A percentile compares a stretch with the other conserved stretches of the same genome.
phyloP scores from a whole-genome alignment of 2,113 vertebrate species.

The Calonectris borealis region DNA sequence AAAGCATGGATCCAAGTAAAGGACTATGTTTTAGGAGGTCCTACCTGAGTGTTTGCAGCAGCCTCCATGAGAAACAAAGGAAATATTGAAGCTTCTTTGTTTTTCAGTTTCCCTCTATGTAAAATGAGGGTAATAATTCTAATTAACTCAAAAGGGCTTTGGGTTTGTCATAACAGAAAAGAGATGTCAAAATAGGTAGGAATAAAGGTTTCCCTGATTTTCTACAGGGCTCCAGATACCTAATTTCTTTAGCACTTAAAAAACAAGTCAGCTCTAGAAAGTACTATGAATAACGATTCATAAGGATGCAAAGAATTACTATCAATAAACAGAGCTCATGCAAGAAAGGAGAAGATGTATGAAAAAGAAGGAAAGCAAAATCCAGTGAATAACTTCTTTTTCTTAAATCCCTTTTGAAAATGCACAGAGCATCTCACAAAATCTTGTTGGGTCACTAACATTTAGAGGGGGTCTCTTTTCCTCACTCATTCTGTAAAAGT shows the following conservation, averaged over 20 bases:
- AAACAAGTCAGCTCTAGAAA: neutral
- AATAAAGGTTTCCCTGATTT: neutral
- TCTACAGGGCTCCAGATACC: accelerated
- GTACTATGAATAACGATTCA: neutral
- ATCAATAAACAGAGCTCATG: neutral
- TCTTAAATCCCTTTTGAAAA: neutral
- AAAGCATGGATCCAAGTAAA: neutral
- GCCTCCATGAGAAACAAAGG: neutral
- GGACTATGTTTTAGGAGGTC: neutral
- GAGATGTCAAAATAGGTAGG: neutral
- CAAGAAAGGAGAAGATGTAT: neutral
- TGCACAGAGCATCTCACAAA: neutral
- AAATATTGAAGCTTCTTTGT: neutral
- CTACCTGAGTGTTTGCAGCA: neutral
- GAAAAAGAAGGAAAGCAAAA: conserved; percentile 6
- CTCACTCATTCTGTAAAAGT: neutral
- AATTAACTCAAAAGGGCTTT: neutral
- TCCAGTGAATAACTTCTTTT: neutral
- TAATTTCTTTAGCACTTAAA: neutral
- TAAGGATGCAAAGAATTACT: neutral
- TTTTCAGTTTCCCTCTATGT: neutral
- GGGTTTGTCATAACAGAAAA: neutral
- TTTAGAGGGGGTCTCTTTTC: neutral
- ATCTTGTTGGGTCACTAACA: neutral
- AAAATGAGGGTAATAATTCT: neutral